Conservation (phyloP, 2,888 invertebrate genomes). For the Auanema sp. region DNA sequence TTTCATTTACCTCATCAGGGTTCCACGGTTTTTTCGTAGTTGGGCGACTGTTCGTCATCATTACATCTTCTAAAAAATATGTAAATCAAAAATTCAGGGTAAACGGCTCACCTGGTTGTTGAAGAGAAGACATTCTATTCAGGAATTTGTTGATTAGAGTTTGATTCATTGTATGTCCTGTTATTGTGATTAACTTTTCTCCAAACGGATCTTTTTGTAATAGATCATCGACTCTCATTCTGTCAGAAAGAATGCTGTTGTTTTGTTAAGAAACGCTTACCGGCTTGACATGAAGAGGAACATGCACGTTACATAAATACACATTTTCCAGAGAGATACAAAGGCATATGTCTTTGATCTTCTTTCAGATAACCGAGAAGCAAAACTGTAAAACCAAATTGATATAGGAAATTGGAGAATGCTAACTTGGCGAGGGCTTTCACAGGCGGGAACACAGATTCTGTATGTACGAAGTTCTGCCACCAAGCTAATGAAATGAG, state of each 20-base stretch:
- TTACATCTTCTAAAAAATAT: no score
- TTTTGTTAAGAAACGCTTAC: neutral
- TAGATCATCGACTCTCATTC: conserved; percentile 69
- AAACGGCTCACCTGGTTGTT: no score
- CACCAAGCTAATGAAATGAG: conserved; percentile 93
- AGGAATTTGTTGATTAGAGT: conserved; percentile 56
- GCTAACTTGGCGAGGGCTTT: conserved; percentile 41
- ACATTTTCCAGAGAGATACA: conserved; percentile 87
- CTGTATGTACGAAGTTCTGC: conserved; percentile 91
- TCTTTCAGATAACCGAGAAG: conserved; percentile 74
- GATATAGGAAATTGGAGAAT: neutral
- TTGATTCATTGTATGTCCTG: conserved; percentile 56
- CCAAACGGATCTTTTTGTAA: conserved; percentile 60
- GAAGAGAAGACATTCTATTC: conserved; percentile 40
- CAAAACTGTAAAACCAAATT: conserved; percentile 28
- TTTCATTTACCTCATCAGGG: conserved; percentile 31
- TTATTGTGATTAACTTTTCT: conserved; percentile 60
- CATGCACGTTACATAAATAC: conserved; percentile 78
- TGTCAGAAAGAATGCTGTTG: conserved; percentile 50
- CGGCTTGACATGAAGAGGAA: conserved; percentile 71
- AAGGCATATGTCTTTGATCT: conserved; percentile 86
- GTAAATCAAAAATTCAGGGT: no score
- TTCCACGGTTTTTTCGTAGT: conserved; percentile 38
- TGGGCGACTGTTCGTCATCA: conserved; percentile 14
- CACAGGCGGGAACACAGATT: conserved; percentile 75